phyloP scores from a whole-genome alignment of 2,113 vertebrate species.

The Sterna hirundo region DNA sequence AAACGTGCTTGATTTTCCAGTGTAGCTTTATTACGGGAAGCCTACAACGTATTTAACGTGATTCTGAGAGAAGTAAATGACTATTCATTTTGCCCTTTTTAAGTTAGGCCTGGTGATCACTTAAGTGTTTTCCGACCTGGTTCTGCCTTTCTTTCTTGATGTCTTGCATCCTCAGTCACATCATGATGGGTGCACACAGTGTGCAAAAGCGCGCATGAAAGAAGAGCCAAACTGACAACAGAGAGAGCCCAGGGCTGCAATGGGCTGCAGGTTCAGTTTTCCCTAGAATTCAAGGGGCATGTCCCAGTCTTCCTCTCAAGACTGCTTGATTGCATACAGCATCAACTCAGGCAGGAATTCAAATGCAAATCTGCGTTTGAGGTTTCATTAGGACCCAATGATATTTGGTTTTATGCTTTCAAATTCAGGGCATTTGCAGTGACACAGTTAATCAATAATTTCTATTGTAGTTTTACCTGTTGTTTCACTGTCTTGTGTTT shows the following conservation, averaged over 20 bases:
- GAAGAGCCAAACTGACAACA: background rate
- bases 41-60: background rate
- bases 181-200: background rate
- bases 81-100: background rate
- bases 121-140: background rate
- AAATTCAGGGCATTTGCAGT: background rate
- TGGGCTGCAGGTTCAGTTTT: background rate
- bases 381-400: background rate
- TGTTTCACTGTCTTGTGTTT: background rate
- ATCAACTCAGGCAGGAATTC: background rate
- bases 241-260: background rate
- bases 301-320: background rate
- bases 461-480: background rate
- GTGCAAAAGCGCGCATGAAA: background rate
- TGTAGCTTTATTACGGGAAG: background rate
- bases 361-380: background rate
- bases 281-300: background rate
- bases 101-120: background rate
- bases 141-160: background rate
- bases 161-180: background rate
- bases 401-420: background rate
- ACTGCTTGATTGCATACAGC: background rate
- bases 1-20: background rate
- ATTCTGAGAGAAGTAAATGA: background rate
- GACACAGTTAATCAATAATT: background rate